Percentiles rank a stretch among this genome's conserved stretches.
Evolutionary conservation across 2,797 vertebrate genomes (phyloP).

Genomic region (Chaenodraco wilsoni): DNA sequence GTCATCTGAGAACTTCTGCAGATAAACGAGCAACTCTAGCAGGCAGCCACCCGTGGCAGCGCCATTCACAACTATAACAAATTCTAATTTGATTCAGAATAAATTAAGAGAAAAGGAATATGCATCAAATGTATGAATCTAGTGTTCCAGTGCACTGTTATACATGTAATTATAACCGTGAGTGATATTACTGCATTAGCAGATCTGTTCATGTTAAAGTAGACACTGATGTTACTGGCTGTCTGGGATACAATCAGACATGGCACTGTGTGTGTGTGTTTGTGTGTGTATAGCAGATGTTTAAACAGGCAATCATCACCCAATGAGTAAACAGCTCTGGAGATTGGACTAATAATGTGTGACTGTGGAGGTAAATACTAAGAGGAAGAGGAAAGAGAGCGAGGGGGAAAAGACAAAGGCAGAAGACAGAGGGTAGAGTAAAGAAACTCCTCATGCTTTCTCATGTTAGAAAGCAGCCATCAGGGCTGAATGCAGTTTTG

Average conservation of each 20-base stretch:
- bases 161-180: constrained; percentile 9
- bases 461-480: constrained; percentile 58
- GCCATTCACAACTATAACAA: not conserved
- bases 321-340: constrained; percentile 65
- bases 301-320: constrained; percentile 74
- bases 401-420: constrained; percentile 43
- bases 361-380: constrained; percentile 62
- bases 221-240: constrained; percentile 6
- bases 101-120: not conserved
- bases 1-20: no score
- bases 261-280: not conserved
- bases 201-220: constrained; percentile 3
- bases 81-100: not conserved
- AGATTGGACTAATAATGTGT: constrained; percentile 51
- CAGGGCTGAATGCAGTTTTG: constrained; percentile 62
- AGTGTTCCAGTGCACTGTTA: not conserved
- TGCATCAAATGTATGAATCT: not conserved
- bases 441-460: constrained; percentile 41
- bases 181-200: not conserved
- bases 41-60: no score
- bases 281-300: constrained; percentile 44
- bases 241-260: constrained; percentile 31
- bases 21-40: no score
- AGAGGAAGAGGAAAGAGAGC: constrained; percentile 31
- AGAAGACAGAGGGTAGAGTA: constrained; percentile 26